Evolutionary conservation across 2,888 invertebrate species (phyloP).

Genomic region (Oasisia sp.): DNA sequence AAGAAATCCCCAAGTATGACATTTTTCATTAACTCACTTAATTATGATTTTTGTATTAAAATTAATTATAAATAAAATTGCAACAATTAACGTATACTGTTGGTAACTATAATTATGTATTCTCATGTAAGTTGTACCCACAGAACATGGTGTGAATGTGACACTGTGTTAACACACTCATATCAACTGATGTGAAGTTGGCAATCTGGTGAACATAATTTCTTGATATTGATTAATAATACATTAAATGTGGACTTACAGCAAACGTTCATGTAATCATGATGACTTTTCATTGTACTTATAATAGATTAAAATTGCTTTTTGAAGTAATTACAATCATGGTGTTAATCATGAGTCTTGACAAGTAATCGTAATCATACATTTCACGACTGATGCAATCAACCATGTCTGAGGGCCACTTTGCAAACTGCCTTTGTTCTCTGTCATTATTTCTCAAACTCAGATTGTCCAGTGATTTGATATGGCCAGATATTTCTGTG

Average conservation of each 20-base stretch:
- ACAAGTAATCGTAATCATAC: background rate
- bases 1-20: no score
- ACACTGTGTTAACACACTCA: background rate
- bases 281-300: background rate
- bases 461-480: background rate
- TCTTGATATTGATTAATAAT: background rate
- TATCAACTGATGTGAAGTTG: background rate
- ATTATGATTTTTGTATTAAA: background rate
- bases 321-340: background rate
- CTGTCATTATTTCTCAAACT: background rate
- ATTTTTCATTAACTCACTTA: background rate
- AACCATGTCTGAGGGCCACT: background rate
- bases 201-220: background rate
- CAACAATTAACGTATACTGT: background rate
- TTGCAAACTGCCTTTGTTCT: background rate
- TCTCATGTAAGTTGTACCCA: no score
- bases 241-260: background rate
- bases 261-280: background rate
- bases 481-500: background rate
- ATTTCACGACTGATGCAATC: background rate
- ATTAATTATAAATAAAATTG: background rate
- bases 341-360: background rate
- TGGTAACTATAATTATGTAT: background rate
- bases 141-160: background rate
- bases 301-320: slow-evolving; percentile 3